These are phyloP conservation scores for Camponotus pennsylvanicus DNA, from an alignment of 1,140 invertebrate species.

Conservation along the genomic window DNA sequence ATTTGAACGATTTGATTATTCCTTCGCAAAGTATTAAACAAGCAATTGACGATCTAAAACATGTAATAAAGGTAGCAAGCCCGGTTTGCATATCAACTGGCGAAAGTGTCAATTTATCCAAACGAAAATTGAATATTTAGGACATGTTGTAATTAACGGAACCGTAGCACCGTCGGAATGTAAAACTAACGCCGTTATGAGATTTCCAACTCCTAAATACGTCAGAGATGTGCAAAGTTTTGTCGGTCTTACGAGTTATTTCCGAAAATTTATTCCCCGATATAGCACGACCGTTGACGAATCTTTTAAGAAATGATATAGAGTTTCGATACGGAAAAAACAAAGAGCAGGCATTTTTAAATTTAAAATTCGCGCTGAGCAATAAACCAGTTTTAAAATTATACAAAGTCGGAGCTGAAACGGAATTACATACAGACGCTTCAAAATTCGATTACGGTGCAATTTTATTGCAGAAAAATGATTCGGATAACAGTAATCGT, in stretches of 20 bases:
- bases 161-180: not conserved
- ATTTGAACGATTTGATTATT: not conserved
- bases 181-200: not conserved
- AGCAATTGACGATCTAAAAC: not conserved
- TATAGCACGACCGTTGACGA: not conserved
- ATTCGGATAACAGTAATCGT: not conserved
- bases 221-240: not conserved
- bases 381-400: not conserved
- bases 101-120: not conserved
- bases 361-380: not conserved
- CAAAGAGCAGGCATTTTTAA: not conserved
- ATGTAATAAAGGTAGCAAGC: not conserved
- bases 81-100: not conserved
- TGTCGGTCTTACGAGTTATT: not conserved
- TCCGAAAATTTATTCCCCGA: not conserved
- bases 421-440: not conserved
- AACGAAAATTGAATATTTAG: not conserved
- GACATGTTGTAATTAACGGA: not conserved
- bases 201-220: not conserved
- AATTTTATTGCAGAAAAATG: not conserved
- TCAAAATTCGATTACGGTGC: not conserved
- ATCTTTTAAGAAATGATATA: no score
- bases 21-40: not conserved
- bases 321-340: not conserved
- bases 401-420: not conserved